phyloP scores from a whole-genome alignment of 2,797 vertebrate genomes.

The Saxicola maurus region DNA sequence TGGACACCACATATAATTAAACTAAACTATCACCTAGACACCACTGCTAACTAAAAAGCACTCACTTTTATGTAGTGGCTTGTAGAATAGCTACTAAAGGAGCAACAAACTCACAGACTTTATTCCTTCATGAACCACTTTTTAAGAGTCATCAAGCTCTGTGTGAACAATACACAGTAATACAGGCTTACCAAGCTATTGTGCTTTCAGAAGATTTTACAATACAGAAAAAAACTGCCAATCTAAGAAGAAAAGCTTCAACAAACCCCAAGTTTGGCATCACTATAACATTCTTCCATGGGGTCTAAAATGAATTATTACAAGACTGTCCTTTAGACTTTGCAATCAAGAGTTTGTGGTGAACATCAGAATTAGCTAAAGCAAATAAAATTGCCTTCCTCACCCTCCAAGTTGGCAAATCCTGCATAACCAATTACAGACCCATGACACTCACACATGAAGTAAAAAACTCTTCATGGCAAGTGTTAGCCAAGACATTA shows the following conservation, averaged over 20 bases:
- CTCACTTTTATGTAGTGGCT: not conserved
- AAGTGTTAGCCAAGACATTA: not conserved
- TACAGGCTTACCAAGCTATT: not conserved
- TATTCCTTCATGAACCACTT: not conserved
- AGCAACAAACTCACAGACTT: not conserved
- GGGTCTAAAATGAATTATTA: constrained; percentile 8
- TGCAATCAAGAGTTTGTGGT: not conserved
- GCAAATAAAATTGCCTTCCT: not conserved
- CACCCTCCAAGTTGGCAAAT: not conserved
- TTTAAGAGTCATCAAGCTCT: accelerated
- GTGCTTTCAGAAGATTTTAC: not conserved
- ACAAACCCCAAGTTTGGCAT: not conserved
- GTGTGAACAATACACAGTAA: not conserved
- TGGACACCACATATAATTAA: not conserved
- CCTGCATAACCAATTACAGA: not conserved
- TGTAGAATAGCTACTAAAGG: not conserved
- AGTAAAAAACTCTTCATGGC: not conserved
- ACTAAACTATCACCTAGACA: not conserved
- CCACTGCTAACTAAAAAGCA: not conserved
- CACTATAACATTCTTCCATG: not conserved
- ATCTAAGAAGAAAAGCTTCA: not conserved
- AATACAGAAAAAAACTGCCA: not conserved
- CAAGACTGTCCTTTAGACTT: constrained; percentile 20
- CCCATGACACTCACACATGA: not conserved
- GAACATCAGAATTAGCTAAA: not conserved